These are phyloP conservation scores for Brachyrhaphis roseni DNA, from an alignment of 2,797 vertebrate genomes.

Conservation along the genomic window DNA sequence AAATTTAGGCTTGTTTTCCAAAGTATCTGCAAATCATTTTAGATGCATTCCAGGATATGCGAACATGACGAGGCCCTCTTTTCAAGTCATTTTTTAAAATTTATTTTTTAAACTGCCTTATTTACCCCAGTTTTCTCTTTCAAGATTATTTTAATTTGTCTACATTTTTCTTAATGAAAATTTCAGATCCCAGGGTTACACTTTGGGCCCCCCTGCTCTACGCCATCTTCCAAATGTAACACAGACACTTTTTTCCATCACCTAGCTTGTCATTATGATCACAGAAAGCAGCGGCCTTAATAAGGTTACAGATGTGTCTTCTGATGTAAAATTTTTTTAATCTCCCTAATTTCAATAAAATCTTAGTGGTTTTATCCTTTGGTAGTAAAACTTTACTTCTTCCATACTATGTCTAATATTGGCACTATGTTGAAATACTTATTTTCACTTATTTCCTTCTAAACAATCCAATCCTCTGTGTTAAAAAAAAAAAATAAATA, in stretches of 20 bases:
- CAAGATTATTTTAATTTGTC: no score
- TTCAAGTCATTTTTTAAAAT: no score
- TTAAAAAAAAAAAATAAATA: constrained; percentile 17
- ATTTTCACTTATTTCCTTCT: constrained; percentile 31
- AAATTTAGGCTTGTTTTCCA: not conserved
- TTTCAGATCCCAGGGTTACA: no score
- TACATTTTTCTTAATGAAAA: no score
- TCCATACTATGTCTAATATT: not conserved
- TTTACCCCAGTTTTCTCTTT: no score
- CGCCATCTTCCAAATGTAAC: not conserved
- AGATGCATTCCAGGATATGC: no score
- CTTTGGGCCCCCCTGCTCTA: no score
- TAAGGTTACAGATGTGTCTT: not conserved
- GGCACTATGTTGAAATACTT: not conserved
- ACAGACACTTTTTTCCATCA: not conserved
- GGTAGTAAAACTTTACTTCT: not conserved
- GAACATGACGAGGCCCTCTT: no score
- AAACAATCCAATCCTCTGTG: constrained; percentile 55
- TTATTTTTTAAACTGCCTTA: no score
- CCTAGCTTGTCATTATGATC: not conserved
- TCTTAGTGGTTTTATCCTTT: not conserved
- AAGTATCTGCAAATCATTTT: no score
- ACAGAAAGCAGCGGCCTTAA: not conserved
- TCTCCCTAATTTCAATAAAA: not conserved
- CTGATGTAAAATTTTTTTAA: not conserved